Percentiles rank a stretch among this genome's conserved stretches.
Conservation (phyloP, 2,113 vertebrate genomes). For the Isurus oxyrinchus region DNA sequence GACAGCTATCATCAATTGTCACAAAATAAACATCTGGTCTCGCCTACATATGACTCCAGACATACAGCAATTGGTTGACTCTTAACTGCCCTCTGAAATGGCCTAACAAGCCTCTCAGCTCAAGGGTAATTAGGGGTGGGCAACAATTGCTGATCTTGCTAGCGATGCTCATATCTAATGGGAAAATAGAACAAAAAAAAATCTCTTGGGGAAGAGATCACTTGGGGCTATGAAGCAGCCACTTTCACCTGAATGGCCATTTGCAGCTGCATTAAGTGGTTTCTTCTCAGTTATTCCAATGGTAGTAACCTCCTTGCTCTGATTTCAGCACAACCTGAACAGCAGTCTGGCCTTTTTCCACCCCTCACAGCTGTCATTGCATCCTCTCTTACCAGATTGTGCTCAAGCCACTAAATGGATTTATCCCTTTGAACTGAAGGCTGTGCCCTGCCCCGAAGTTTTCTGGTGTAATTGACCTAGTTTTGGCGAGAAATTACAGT, state of each 20-base stretch:
- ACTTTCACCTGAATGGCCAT: neutral
- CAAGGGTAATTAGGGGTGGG: too few species aligned
- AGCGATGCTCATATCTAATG: too few species aligned
- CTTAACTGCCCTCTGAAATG: too few species aligned
- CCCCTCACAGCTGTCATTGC: neutral
- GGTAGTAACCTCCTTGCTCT: neutral
- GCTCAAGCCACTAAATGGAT: neutral
- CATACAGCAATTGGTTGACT: too few species aligned
- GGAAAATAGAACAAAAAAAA: too few species aligned
- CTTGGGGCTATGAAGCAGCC: neutral
- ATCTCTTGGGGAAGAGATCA: neutral
- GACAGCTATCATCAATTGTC: too few species aligned
- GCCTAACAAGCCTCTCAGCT: too few species aligned
- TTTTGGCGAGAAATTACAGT: neutral
- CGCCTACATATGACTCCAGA: too few species aligned
- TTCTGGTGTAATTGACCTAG: neutral
- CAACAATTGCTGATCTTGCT: too few species aligned
- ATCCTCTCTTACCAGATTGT: neutral
- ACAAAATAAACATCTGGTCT: too few species aligned
- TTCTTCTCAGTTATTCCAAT: neutral
- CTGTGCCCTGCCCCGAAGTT: neutral
- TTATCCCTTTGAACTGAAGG: neutral
- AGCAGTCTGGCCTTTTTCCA: neutral
- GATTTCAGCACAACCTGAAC: neutral
- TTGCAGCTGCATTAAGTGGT: neutral